Percentiles rank a stretch among this genome's conserved stretches.
These are phyloP conservation scores for Brevimyrus niger DNA, from an alignment of 2,113 vertebrate species.

Conservation along the genomic window DNA sequence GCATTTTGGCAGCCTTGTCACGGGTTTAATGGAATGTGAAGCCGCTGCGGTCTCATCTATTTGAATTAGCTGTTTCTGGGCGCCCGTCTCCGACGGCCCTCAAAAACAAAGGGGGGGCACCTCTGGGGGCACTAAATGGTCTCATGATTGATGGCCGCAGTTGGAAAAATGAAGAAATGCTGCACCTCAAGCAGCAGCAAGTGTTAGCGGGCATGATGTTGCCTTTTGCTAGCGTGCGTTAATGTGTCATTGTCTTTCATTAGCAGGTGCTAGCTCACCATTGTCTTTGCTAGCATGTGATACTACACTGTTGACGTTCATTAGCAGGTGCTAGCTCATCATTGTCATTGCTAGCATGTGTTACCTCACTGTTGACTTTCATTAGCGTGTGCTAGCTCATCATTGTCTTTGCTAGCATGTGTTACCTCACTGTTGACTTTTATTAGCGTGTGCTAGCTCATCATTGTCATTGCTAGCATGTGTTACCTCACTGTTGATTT, in stretches of 20 bases:
- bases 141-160: conserved; percentile 10
- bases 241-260: not conserved
- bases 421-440: too few relatives aligned
- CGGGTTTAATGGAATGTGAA: conserved; percentile 13
- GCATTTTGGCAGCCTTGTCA: conserved; percentile 19
- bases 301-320: not conserved
- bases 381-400: not conserved
- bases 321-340: not conserved
- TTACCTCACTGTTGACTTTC: too few relatives aligned
- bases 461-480: too few relatives aligned
- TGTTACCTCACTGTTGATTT: too few relatives aligned
- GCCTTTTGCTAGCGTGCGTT: not conserved
- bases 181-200: not conserved
- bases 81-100: not conserved
- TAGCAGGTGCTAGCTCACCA: not conserved
- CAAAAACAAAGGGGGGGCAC: not conserved
- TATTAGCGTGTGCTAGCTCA: too few relatives aligned
- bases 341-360: not conserved
- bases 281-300: not conserved
- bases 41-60: conserved; percentile 11
- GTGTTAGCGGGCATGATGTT: not conserved
- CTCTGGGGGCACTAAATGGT: not conserved
- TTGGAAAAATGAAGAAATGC: conserved; percentile 14
- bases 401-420: too few relatives aligned
- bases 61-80: conserved; percentile 11